Evolutionary conservation across 2,797 vertebrate genomes (phyloP), one percentile per base, ranked within the genome.

Genomic region (Phataginus tricuspis): DNA sequence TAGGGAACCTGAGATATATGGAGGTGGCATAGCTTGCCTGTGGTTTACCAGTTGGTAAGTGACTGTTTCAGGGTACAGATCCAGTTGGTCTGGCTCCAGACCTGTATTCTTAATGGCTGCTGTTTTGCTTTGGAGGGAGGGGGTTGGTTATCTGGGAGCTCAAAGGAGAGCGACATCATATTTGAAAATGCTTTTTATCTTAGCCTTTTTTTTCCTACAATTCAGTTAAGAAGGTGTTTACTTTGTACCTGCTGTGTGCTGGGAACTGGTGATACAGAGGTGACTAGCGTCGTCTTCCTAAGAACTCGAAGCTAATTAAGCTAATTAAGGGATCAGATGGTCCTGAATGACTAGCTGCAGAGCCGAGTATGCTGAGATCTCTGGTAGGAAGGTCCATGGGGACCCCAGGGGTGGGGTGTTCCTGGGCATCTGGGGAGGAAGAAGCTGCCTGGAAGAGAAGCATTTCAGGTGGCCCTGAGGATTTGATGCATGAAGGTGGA

Each of bases 41-140:
- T 23, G 51, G 45, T 71, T 29, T 16, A 0, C 34, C 6, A 5
- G 29, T 15, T 0, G 0, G 63, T 61, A 19, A 31, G 37, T 19
- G 23, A 53, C 45, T 59, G 1, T 5, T 34, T 1, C 31, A 39
- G 75, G 72, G 37, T 80, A 55, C 34, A 19, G 29, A 68, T 14
- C 51, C 27, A 7, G 14, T 69, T 29, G 69, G 6, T 49, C 53
- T 37, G 29, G 1, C 29, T 80, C 27, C 21, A 75, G 42, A 61
- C 31, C 11, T 4, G 4, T 4, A 10, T 23, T 64, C 57, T 45
- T 39, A 31, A 29, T 6, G 1, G 18, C 34, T 25, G 19, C 49
- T 23, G 1, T 53, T 49, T 53, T 53, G 4, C 49, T 78, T 13
- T 86, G 27, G 15, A 55, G n/a, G n/a, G 53, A 4, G 25, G 10